Evolutionary conservation across 2,797 vertebrate genomes (phyloP), one percentile per base, ranked within the genome.

Genomic region (Harpagifer antarcticus): DNA sequence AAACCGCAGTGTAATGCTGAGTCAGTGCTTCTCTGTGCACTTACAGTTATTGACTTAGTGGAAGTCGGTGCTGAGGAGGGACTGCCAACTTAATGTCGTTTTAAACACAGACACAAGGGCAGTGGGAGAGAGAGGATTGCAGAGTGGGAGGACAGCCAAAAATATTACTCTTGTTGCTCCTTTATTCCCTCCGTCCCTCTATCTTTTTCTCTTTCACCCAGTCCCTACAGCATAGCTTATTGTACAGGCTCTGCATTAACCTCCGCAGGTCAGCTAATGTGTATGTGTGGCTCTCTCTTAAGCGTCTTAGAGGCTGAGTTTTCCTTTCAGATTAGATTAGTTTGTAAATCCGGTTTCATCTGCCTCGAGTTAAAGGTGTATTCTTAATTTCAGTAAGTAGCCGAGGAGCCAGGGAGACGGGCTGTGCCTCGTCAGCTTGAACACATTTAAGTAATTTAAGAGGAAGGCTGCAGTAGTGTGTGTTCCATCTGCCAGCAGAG

Each of bases 291-390:
- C 13, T 60, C n/a, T 61, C n/a, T 69, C 62, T 72, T 87, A 87
- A 89, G 68, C 79, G 77, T 76, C 76, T 91, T 83, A 84, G 42
- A n/a, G 31, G 67, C 72, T 27, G 44, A 55, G 65, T 87, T 89
- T 87, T 82, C 56, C 72, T 86, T 86, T 72, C 60, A 74, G 79
- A 88, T 88, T 75, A 85, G 86, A 90, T 86, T 87, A 79, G 68
- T 80, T 61, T 85, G 76, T 70, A 88, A 90, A 90, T 86, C 83
- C 61, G 53, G 72, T 84, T 87, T 81, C 67, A 79, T 80, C 56
- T 12, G 48, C 64, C 62, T 80, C 19, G 37, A 87, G 54, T 76
- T 78, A 57, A 84, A 86, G 61, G 83, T 76, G 84, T 85, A 76
- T 64, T 76, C 80, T 89, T 85, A 70, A 86, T 89, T 85, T 84